Conservation (phyloP, 1,140 invertebrate genomes). For the Trachymyrmex septentrionalis region DNA sequence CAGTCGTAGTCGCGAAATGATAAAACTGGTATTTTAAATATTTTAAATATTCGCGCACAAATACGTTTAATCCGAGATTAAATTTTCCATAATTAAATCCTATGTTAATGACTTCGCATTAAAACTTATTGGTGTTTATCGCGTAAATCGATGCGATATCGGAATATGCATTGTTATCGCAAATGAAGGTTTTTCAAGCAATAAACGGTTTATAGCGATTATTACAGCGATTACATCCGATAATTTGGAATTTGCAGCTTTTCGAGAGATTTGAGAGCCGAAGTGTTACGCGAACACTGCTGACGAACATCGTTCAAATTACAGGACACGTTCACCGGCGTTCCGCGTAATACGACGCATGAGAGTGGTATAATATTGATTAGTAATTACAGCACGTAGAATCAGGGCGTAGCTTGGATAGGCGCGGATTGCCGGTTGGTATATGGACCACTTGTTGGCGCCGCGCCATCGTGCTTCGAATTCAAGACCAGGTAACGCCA, state of each 20-base stretch:
- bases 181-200: constrained; percentile 57
- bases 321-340: constrained; percentile 73
- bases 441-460: constrained; percentile 86
- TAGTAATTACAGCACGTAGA: constrained; percentile 85
- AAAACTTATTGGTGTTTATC: constrained; percentile 59
- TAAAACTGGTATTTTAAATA: constrained; percentile 55
- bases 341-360: constrained; percentile 66
- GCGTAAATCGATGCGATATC: constrained; percentile 49
- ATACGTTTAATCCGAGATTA: constrained; percentile 53
- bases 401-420: constrained; percentile 76
- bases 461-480: constrained; percentile 80
- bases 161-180: constrained; percentile 53
- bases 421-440: constrained; percentile 78
- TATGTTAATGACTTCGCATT: constrained; percentile 58
- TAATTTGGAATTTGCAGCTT: constrained; percentile 47
- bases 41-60: constrained; percentile 42
- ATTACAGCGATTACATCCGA: constrained; percentile 54
- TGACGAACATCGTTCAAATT: constrained; percentile 66
- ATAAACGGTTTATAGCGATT: constrained; percentile 47
- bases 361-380: constrained; percentile 80
- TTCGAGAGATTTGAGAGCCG: background rate
- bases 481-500: constrained; percentile 79
- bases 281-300: constrained; percentile 4
- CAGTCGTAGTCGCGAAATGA: constrained; percentile 14
- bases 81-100: constrained; percentile 59